Evolutionary conservation across 2,888 invertebrate species (phyloP).

Genomic region (Pandemis cinnamomeana): DNA sequence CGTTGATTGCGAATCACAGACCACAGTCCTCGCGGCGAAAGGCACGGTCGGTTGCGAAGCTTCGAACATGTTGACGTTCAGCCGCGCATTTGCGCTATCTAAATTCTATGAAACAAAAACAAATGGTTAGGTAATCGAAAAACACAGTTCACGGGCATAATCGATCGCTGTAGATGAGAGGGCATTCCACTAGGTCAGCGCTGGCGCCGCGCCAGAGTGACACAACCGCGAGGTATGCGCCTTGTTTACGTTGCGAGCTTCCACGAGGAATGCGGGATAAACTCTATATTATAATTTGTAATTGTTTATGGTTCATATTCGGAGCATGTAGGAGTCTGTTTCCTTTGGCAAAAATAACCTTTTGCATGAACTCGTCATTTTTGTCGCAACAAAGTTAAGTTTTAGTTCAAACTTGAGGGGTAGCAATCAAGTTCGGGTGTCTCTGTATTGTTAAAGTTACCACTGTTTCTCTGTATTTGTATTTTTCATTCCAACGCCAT

Average conservation of each 20-base stretch:
- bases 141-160: conserved; percentile 29
- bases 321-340: no score
- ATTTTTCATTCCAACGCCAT: no score
- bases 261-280: conserved; percentile 61
- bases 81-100: background rate
- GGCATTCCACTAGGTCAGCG: conserved; percentile 70
- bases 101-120: background rate
- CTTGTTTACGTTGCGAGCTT: conserved; percentile 70
- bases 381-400: no score
- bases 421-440: no score
- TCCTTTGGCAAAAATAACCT: no score
- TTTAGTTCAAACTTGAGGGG: no score
- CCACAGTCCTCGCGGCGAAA: no score
- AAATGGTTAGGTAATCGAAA: conserved; percentile 13
- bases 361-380: no score
- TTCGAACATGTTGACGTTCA: background rate
- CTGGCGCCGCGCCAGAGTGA: conserved; percentile 74
- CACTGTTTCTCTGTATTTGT: no score
- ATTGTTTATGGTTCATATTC: background rate
- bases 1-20: no score
- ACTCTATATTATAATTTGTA: background rate
- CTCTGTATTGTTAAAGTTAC: no score
- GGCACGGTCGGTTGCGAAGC: no score
- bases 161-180: conserved; percentile 16
- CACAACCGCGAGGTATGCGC: conserved; percentile 72